Percentiles rank a stretch among this genome's conserved stretches.
phyloP scores from a whole-genome alignment of 2,888 invertebrate genomes.

The Parthenolecanium corni region DNA sequence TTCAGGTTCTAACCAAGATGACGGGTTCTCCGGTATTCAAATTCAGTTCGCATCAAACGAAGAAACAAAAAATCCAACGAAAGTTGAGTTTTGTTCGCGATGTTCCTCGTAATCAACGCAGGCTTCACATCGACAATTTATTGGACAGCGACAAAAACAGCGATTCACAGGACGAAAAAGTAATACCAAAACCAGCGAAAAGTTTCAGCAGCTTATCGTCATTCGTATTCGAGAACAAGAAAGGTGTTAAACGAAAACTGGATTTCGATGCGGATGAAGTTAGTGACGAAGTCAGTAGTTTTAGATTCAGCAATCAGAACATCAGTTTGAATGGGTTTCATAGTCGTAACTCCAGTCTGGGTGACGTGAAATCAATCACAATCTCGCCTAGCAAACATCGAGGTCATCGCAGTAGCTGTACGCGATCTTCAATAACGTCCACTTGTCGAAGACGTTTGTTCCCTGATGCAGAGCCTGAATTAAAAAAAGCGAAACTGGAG shows the following conservation, averaged over 20 bases:
- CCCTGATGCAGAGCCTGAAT: not conserved
- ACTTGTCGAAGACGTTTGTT: conserved; percentile 14
- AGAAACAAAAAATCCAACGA: not conserved
- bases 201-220: conserved; percentile 17
- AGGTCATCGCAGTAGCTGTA: conserved; percentile 4
- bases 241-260: conserved; percentile 17
- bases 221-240: conserved; percentile 7
- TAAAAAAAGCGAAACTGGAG: not conserved
- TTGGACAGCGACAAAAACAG: not conserved
- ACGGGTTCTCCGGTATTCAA: conserved; percentile 12
- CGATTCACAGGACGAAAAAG: not conserved
- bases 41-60: not conserved
- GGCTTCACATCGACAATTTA: not conserved
- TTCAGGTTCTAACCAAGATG: not conserved
- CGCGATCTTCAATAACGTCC: conserved; percentile 10
- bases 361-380: not conserved
- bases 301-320: conserved; percentile 3
- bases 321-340: not conserved
- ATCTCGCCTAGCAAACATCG: conserved; percentile 7
- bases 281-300: conserved; percentile 9
- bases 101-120: not conserved
- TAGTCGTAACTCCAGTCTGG: conserved; percentile 11
- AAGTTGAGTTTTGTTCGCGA: conserved; percentile 2
- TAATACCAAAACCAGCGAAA: not conserved
- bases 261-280: conserved; percentile 7